Percentiles rank a stretch among this genome's conserved stretches.
Evolutionary conservation across 1,140 invertebrate genomes (phyloP).

Genomic region (Drosophila kepulauana): DNA sequence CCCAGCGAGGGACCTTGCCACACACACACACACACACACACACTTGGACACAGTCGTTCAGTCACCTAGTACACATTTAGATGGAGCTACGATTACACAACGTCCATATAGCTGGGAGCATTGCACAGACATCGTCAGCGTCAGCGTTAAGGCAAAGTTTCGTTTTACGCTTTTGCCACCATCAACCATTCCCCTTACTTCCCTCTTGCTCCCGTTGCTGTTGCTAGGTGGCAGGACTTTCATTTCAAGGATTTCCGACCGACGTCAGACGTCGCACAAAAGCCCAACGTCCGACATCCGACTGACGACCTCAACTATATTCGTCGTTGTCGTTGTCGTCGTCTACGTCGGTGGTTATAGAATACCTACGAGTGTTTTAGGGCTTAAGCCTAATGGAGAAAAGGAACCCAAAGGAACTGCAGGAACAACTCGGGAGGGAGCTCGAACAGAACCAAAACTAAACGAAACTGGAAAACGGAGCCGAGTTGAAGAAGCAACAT

Average conservation of each 20-base stretch:
- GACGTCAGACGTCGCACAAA: slow-evolving; percentile 26
- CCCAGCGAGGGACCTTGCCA: slow-evolving; percentile 53
- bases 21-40: slow-evolving; percentile 13
- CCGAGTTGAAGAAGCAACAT: slow-evolving; percentile 67
- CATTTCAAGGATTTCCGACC: slow-evolving; percentile 81
- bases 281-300: slow-evolving; percentile 55
- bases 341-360: slow-evolving; percentile 32
- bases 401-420: slow-evolving; percentile 6
- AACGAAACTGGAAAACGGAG: slow-evolving; percentile 26
- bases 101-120: slow-evolving; percentile 63
- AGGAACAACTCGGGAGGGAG: slow-evolving; percentile 12
- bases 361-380: slow-evolving; percentile 72
- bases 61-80: slow-evolving; percentile 11
- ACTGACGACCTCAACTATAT: slow-evolving; percentile 57
- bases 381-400: slow-evolving; percentile 32
- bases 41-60: not conserved
- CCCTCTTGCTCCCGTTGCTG: slow-evolving; percentile 41
- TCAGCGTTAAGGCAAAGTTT: slow-evolving; percentile 68
- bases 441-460: slow-evolving; percentile 13
- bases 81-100: slow-evolving; percentile 68
- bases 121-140: slow-evolving; percentile 55
- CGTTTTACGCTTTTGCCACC: slow-evolving; percentile 62
- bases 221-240: slow-evolving; percentile 61
- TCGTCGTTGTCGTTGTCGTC: slow-evolving; percentile 1
- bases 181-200: slow-evolving; percentile 15